phyloP scores from a whole-genome alignment of 1,140 invertebrate genomes.

The Andricus grossulariae region DNA sequence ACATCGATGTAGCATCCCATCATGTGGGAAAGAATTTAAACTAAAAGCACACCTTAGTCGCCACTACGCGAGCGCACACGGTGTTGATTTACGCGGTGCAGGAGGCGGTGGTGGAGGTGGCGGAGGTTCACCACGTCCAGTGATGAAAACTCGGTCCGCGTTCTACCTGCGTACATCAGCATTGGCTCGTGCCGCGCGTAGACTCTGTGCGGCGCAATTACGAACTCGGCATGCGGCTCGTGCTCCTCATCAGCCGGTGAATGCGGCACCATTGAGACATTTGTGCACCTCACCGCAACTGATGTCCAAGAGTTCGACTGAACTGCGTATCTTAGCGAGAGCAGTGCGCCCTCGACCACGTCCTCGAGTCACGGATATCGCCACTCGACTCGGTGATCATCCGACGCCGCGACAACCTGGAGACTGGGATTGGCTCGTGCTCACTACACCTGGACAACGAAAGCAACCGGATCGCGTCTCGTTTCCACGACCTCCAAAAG shows the following conservation, averaged over 20 bases:
- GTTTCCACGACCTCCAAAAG: slow-evolving; percentile 92
- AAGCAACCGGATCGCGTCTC: slow-evolving; percentile 87
- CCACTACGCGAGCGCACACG: slow-evolving; percentile 94
- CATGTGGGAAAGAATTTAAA: slow-evolving; percentile 96
- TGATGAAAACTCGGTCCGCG: slow-evolving; percentile 97
- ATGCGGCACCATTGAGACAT: slow-evolving; percentile 74
- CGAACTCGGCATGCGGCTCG: slow-evolving; percentile 90
- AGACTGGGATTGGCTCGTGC: slow-evolving; percentile 87
- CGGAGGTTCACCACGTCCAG: slow-evolving; percentile 88
- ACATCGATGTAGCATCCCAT: slow-evolving; percentile 91
- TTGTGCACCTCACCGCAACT: slow-evolving; percentile 86
- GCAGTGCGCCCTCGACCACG: slow-evolving; percentile 89
- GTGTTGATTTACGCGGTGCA: slow-evolving; percentile 79
- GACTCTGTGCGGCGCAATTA: slow-evolving; percentile 89
- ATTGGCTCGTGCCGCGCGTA: slow-evolving; percentile 89
- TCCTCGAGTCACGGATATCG: slow-evolving; percentile 84
- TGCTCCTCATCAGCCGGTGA: slow-evolving; percentile 87
- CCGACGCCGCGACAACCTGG: slow-evolving; percentile 76
- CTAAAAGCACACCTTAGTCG: slow-evolving; percentile 93
- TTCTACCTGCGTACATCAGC: slow-evolving; percentile 95
- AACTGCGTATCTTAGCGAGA: slow-evolving; percentile 84
- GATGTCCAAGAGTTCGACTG: slow-evolving; percentile 85
- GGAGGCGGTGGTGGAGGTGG: slow-evolving; percentile 72
- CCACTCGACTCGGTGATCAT: slow-evolving; percentile 83
- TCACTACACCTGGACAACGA: slow-evolving; percentile 87